phyloP scores from a whole-genome alignment of 2,113 vertebrate species.

The Marmota monax region DNA sequence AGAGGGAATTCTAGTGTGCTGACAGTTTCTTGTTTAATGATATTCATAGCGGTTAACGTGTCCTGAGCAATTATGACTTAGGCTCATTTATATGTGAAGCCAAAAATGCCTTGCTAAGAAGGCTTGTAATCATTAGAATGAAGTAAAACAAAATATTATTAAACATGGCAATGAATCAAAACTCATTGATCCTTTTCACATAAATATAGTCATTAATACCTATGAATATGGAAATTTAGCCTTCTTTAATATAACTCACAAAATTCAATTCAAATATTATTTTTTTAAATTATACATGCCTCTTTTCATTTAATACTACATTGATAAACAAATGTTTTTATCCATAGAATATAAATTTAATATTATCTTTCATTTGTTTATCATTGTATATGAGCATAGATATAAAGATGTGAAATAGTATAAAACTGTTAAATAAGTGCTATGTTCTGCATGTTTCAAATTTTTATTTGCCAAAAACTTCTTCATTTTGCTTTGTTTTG shows the following conservation, averaged over 20 bases:
- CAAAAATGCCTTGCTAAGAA: not conserved
- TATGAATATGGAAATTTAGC: not conserved
- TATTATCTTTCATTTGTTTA: not conserved
- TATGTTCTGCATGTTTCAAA: not conserved
- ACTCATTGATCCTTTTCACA: not conserved
- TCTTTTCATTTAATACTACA: not conserved
- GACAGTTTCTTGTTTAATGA: not conserved
- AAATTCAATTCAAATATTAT: not conserved
- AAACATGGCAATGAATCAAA: not conserved
- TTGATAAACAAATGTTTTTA: not conserved
- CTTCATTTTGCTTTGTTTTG: not conserved
- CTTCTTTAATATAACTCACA: not conserved
- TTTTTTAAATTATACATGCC: not conserved
- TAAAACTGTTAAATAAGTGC: too few species aligned
- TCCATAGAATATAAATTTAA: not conserved
- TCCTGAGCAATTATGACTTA: not conserved
- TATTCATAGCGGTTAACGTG: not conserved
- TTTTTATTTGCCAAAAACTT: slow-evolving; percentile 17
- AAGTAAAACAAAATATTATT: not conserved
- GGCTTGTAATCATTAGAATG: not conserved
- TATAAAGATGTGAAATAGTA: too few species aligned
- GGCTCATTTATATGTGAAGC: not conserved
- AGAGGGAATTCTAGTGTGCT: not conserved
- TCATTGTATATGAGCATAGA: too few species aligned
- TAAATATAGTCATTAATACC: not conserved